Evolutionary conservation across 2,888 invertebrate genomes (phyloP).

Genomic region (Busseola fusca): DNA sequence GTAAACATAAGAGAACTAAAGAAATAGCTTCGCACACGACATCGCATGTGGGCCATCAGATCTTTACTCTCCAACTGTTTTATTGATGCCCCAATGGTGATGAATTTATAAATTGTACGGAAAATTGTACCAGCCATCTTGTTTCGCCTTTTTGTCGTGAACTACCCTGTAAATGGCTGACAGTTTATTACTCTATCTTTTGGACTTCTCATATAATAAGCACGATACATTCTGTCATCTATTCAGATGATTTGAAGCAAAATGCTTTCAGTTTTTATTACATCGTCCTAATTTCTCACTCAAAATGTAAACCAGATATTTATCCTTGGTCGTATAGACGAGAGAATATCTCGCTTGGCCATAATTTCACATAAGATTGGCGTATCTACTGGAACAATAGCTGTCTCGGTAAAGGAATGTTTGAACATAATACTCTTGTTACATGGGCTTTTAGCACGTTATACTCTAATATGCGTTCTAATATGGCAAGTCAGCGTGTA

Average conservation of each 20-base stretch:
- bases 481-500: conserved; percentile 56
- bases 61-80: conserved; percentile 66
- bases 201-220: conserved; percentile 3
- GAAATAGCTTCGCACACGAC: conserved; percentile 67
- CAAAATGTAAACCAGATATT: conserved; percentile 21
- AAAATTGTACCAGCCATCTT: conserved; percentile 36
- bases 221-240: neutral
- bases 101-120: conserved; percentile 53
- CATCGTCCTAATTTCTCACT: conserved; percentile 9
- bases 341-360: conserved; percentile 47
- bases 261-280: neutral
- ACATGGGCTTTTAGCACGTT: conserved; percentile 67
- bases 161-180: conserved; percentile 6
- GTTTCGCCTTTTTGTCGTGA: conserved; percentile 19
- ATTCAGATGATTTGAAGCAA: conserved; percentile 6
- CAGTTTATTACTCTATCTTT: conserved; percentile 13
- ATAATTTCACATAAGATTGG: conserved; percentile 63
- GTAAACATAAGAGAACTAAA: conserved; percentile 68
- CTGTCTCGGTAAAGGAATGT: conserved; percentile 64
- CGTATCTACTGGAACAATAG: conserved; percentile 66
- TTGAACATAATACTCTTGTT: conserved; percentile 66
- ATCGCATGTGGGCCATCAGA: conserved; percentile 59
- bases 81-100: conserved; percentile 57
- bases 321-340: conserved; percentile 43
- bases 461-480: conserved; percentile 52